phyloP scores from a whole-genome alignment of 2,113 vertebrate genomes.

The Prunella fulvescens region DNA sequence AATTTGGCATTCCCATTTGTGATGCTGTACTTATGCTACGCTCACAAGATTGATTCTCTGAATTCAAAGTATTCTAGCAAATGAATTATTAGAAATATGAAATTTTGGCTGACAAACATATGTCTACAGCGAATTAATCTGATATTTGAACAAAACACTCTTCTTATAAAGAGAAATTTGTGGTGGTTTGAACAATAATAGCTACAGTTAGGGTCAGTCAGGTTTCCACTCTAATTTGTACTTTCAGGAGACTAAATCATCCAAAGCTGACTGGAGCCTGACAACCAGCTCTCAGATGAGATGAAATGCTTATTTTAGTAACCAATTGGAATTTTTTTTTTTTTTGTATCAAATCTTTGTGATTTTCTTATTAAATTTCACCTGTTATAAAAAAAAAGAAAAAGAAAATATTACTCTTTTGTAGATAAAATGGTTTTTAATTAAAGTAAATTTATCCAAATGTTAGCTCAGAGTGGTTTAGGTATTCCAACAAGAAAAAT shows the following conservation, averaged over 20 bases:
- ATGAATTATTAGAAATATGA: constrained; percentile 51
- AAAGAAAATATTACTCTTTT: background rate
- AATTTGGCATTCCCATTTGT: constrained; percentile 67
- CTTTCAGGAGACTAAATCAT: constrained; percentile 12
- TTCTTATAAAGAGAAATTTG: background rate
- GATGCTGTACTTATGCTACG: constrained; percentile 34
- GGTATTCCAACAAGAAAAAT: constrained; percentile 21
- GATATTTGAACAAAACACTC: background rate
- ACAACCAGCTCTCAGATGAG: background rate
- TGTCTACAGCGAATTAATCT: background rate
- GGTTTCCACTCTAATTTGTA: background rate
- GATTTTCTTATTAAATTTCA: background rate
- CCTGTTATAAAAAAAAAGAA: background rate
- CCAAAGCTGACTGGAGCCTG: background rate
- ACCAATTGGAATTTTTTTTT: background rate
- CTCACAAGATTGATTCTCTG: constrained; percentile 46
- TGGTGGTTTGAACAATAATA: background rate
- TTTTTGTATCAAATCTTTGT: background rate
- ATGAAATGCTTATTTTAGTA: background rate
- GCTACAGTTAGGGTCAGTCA: background rate
- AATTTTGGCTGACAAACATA: constrained; percentile 48
- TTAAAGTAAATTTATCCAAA: constrained; percentile 13
- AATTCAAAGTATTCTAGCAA: constrained; percentile 57
- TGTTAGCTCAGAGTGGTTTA: background rate
- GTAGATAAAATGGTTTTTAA: background rate